A percentile compares a stretch with the other conserved stretches of the same genome.
These are phyloP conservation scores for Xylota segnis DNA, from an alignment of 2,888 invertebrate genomes.

Conservation along the genomic window DNA sequence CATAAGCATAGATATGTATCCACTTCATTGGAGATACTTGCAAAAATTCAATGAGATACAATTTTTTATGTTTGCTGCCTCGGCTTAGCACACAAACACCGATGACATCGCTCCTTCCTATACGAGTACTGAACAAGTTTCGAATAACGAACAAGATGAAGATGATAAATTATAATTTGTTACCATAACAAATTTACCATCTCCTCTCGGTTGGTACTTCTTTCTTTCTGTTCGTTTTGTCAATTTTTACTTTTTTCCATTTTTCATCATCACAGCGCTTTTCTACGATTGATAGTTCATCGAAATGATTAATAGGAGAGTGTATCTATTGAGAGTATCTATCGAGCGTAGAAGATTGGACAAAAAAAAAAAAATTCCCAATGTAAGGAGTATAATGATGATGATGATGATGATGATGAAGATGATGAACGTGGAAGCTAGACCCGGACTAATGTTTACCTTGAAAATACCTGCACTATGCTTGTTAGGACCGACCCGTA, in stretches of 20 bases:
- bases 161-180: constrained; percentile 71
- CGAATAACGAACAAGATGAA: constrained; percentile 47
- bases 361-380: background rate
- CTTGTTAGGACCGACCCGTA: constrained; percentile 12
- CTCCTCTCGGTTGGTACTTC: constrained; percentile 17
- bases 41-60: constrained; percentile 53
- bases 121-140: constrained; percentile 37
- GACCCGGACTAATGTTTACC: constrained; percentile 28
- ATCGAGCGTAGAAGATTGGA: constrained; percentile 44
- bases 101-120: constrained; percentile 55
- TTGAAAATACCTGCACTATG: constrained; percentile 35
- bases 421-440: constrained; percentile 30
- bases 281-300: constrained; percentile 73
- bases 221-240: constrained; percentile 27
- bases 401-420: constrained; percentile 28
- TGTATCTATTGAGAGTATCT: constrained; percentile 35
- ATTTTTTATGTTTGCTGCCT: constrained; percentile 1
- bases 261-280: constrained; percentile 74
- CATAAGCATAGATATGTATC: constrained; percentile 18
- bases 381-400: constrained; percentile 12
- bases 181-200: constrained; percentile 64
- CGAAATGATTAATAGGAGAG: constrained; percentile 71
- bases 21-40: constrained; percentile 6
- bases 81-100: constrained; percentile 14
- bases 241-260: constrained; percentile 60